A percentile compares a stretch with the other conserved stretches of the same genome.
These are phyloP conservation scores for human DNA, from an alignment of 2,113 vertebrate species.

Conservation along the genomic window GRCh38 chr4:53432501-53433000, in stretches of 20 bases:
- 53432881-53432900: background rate
- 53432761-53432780: background rate
- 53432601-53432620: background rate
- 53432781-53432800: background rate
- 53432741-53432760: slow-evolving; percentile 28
- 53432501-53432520: background rate
- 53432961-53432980: background rate
- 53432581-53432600: background rate
- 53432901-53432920: background rate
- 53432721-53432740: background rate
- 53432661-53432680: background rate
- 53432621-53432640: background rate
- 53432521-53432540: background rate
- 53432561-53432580: background rate
- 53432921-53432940: background rate
- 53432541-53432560: background rate
- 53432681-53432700: background rate
- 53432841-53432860: background rate
- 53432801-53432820: background rate
- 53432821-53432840: background rate
- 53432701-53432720: background rate
- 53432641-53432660: slow-evolving; percentile 20
- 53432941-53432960: background rate
- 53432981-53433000: background rate
- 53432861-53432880: background rate